Evolutionary conservation across 2,113 vertebrate species (phyloP).

Genomic region (Notothenia coriiceps): DNA sequence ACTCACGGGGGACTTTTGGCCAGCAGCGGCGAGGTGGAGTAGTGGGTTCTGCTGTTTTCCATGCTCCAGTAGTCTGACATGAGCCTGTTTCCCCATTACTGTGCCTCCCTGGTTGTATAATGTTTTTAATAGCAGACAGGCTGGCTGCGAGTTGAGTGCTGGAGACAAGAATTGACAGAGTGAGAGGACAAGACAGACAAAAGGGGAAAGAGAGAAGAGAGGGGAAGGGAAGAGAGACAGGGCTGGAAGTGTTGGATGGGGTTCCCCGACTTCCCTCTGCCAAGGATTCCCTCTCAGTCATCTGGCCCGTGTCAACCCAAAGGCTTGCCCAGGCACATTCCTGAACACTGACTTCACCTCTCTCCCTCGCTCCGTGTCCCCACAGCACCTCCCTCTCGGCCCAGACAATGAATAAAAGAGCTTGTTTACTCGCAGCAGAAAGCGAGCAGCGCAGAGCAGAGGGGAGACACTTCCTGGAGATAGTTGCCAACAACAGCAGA

Average conservation of each 20-base stretch:
- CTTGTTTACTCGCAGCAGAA: slow-evolving; percentile 80
- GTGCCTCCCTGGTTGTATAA: slow-evolving; percentile 66
- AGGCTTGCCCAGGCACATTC: slow-evolving; percentile 85
- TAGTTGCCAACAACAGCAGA: slow-evolving; percentile 83
- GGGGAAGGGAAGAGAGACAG: slow-evolving; percentile 27
- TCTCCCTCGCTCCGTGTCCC: slow-evolving; percentile 45
- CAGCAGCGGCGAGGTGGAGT: slow-evolving; percentile 54
- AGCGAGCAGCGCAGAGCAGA: slow-evolving; percentile 55
- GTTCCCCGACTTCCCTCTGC: slow-evolving; percentile 82
- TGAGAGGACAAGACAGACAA: slow-evolving; percentile 52
- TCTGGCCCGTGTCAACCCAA: slow-evolving; percentile 76
- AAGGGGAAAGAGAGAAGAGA: slow-evolving; percentile 14
- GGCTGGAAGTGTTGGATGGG: slow-evolving; percentile 71
- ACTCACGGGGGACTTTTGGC: slow-evolving; percentile 54
- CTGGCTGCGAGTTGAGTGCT: slow-evolving; percentile 53
- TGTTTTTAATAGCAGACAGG: slow-evolving; percentile 77
- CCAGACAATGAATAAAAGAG: slow-evolving; percentile 83
- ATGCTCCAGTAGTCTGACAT: slow-evolving; percentile 73
- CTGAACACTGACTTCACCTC: slow-evolving; percentile 82
- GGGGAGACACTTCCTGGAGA: slow-evolving; percentile 87
- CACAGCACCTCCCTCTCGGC: slow-evolving; percentile 37
- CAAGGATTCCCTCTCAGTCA: slow-evolving; percentile 89
- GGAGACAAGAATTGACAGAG: slow-evolving; percentile 71
- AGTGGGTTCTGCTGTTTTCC: slow-evolving; percentile 73
- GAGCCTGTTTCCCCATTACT: slow-evolving; percentile 67